Base-by-base conservation (phyloP, 2,113 vertebrate genomes). In the Ageneiosus marmoratus region DNA sequence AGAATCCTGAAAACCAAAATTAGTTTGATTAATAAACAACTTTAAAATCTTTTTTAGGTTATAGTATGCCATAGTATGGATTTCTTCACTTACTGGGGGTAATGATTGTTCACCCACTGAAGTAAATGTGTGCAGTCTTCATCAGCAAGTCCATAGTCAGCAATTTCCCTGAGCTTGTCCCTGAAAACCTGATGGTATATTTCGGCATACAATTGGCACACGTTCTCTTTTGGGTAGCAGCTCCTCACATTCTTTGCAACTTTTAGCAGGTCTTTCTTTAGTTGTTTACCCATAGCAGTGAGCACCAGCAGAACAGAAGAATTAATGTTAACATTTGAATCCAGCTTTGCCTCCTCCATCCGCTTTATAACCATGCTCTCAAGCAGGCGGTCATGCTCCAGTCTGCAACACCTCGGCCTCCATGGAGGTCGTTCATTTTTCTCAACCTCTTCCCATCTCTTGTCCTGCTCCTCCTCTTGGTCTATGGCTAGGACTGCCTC, bases 391-490 rank as follows among this genome's bases (percentile, higher is more conserved):
- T 93, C 88, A 88, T 97, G 97, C 37, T 83, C 85, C 12, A 86
- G 70, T 87, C 88, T 94, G 94, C 95, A 96, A 72, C 32, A 29
- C 24, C 90, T 86, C 8, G 95, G 95, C 60, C 95, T 95, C 84
- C 92, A 93, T 0, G 27, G 18, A 15, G 84, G 79, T 0, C 41
- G 18, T 44, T 80, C 69, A 41, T 34, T 8, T 46, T 13, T 34
- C 27, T 34, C 83, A 10, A 88, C 89, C 0, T 51, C 85, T 0
- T 0, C 27, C 88, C 91, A 94, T 37, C 18, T 85, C 15, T 67
- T 82, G 85, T 98, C 96, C 90, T 94, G 95, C 32, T 90, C 86
- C 73, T 95, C 95, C 87, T 96, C 95, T 83, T 93, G 94, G 4
- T 87, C 81, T 44, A 98, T 84, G 50, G 94, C 91, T 0, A 88